Evolutionary conservation across 2,888 invertebrate species (phyloP).

Genomic region (Enchytraeus crypticus): DNA sequence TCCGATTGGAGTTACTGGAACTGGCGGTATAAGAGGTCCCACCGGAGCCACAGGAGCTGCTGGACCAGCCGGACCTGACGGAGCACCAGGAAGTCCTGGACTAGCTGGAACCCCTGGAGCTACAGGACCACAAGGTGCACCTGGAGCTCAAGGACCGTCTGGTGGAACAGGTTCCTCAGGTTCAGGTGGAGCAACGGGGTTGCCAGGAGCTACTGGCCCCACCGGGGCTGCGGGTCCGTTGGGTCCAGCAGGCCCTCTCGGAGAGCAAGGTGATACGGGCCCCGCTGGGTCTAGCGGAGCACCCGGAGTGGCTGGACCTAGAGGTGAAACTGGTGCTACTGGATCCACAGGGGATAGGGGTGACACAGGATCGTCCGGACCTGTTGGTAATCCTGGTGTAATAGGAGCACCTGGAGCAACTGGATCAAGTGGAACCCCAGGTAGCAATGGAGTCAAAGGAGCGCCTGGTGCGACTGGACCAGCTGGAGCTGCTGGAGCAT

Average conservation of each 20-base stretch:
- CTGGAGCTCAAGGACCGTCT: constrained; percentile 14
- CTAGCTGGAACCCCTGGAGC: constrained; percentile 14
- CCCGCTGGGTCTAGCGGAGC: constrained; percentile 5
- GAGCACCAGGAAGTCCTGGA: constrained; percentile 14
- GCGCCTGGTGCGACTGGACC: too few species aligned
- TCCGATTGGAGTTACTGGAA: not conserved
- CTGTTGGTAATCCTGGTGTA: constrained; percentile 10
- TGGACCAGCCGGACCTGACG: not conserved
- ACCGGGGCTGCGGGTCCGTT: constrained; percentile 6
- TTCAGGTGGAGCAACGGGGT: constrained; percentile 14
- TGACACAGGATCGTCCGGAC: too few species aligned
- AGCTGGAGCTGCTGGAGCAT: constrained; percentile 3
- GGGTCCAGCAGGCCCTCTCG: constrained; percentile 1
- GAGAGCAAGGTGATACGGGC: constrained; percentile 6
- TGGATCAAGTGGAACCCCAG: constrained; percentile 11
- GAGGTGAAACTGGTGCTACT: constrained; percentile 6
- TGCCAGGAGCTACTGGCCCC: constrained; percentile 12
- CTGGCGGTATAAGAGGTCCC: not conserved
- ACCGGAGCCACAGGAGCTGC: not conserved
- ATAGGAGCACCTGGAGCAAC: too few species aligned
- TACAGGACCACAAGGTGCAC: constrained; percentile 15
- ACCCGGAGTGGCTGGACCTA: constrained; percentile 7
- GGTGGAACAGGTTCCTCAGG: constrained; percentile 15
- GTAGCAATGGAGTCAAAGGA: too few species aligned
- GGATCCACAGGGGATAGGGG: constrained; percentile 18